A percentile compares a stretch with the other conserved stretches of the same genome.
Conservation (phyloP, 2,888 invertebrate species). For the Tetranychus truncatus region DNA sequence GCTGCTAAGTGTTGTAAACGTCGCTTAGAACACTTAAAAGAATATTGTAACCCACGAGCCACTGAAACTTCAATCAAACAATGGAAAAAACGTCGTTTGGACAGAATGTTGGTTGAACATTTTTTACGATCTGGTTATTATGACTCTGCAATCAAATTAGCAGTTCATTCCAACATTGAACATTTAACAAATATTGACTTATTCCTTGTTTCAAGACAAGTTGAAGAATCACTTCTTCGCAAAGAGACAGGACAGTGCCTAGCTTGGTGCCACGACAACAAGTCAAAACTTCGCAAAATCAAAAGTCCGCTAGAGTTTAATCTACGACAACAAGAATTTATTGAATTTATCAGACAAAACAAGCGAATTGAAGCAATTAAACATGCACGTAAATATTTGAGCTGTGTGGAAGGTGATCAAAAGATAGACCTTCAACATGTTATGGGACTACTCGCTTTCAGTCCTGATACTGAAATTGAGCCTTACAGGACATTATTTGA, state of each 20-base stretch:
- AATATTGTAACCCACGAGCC: slow-evolving; percentile 30
- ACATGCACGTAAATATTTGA: slow-evolving; percentile 82
- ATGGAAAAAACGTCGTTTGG: slow-evolving; percentile 69
- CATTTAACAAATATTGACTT: slow-evolving; percentile 74
- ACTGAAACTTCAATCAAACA: slow-evolving; percentile 41
- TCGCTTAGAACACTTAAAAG: slow-evolving; percentile 75
- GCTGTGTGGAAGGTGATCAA: slow-evolving; percentile 50
- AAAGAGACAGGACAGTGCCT: slow-evolving; percentile 73
- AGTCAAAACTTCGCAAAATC: slow-evolving; percentile 77
- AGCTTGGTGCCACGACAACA: slow-evolving; percentile 89
- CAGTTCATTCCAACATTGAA: slow-evolving; percentile 47
- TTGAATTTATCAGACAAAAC: slow-evolving; percentile 74
- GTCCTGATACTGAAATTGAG: slow-evolving; percentile 49
- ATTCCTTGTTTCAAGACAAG: slow-evolving; percentile 38
- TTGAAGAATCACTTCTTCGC: slow-evolving; percentile 62
- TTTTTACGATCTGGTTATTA: slow-evolving; percentile 86
- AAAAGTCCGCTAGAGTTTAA: slow-evolving; percentile 75
- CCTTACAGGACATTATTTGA: slow-evolving; percentile 35
- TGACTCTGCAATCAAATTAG: slow-evolving; percentile 70
- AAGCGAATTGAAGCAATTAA: slow-evolving; percentile 71
- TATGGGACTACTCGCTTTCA: slow-evolving; percentile 87
- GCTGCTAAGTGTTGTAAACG: slow-evolving; percentile 78
- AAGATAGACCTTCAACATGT: slow-evolving; percentile 70
- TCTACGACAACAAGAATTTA: slow-evolving; percentile 76
- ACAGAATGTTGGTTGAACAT: slow-evolving; percentile 91